Percentiles rank a stretch among this genome's conserved stretches.
phyloP scores from a whole-genome alignment of 2,888 invertebrate species.

The Tetanocera ferruginea region DNA sequence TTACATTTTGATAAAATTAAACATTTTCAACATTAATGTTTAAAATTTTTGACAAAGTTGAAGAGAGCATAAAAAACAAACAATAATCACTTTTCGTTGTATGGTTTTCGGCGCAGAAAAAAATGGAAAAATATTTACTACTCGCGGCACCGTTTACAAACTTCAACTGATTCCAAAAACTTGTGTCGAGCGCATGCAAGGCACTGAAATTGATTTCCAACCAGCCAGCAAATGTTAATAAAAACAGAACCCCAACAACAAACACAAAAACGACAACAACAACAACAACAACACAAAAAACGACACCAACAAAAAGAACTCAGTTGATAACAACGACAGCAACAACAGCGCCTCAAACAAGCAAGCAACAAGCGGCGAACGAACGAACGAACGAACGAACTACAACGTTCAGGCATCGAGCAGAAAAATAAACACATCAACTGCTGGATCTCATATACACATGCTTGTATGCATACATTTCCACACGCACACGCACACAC shows the following conservation, averaged over 20 bases:
- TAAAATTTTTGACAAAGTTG: not conserved
- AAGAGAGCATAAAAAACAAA: not conserved
- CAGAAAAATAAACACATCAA: not conserved
- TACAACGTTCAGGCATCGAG: not conserved
- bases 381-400: not conserved
- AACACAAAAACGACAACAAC: constrained; percentile 34
- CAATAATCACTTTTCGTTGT: not conserved
- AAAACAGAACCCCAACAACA: not conserved
- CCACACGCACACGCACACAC: not conserved
- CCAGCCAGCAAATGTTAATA: not conserved
- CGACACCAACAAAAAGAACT: constrained; percentile 6
- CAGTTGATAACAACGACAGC: not conserved
- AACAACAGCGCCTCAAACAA: not conserved
- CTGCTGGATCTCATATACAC: too few species aligned
- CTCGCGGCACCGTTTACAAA: constrained; percentile 46
- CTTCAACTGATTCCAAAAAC: constrained; percentile 45
- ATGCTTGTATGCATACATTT: not conserved
- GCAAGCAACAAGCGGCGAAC: not conserved
- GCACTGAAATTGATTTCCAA: constrained; percentile 17
- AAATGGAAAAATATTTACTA: not conserved
- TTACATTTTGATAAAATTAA: not conserved
- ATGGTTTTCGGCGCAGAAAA: not conserved
- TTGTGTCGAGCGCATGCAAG: constrained; percentile 9
- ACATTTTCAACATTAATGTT: not conserved
- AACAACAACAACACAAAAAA: not conserved